phyloP scores from a whole-genome alignment of 1,140 invertebrate species.

The Drosophila repletoides region DNA sequence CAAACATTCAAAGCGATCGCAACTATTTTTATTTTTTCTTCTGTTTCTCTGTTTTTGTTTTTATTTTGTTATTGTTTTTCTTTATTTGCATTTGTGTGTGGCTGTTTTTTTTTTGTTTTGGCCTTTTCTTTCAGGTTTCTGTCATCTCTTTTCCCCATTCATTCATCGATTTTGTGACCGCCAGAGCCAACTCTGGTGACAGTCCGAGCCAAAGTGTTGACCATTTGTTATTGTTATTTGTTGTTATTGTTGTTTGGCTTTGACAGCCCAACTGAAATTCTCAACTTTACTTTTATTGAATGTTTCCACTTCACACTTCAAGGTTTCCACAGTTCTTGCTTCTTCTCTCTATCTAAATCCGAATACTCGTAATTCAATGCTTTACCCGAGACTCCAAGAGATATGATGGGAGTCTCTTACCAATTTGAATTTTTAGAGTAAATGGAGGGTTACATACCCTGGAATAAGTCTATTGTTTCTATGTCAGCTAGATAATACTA shows the following conservation, averaged over 20 bases:
- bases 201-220: conserved; percentile 21
- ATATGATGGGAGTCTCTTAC: no score
- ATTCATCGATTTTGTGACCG: conserved; percentile 38
- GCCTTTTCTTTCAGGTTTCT: background rate
- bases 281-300: background rate
- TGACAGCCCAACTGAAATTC: conserved; percentile 8
- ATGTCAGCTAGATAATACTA: no score
- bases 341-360: background rate
- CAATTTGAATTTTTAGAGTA: no score
- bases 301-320: no score
- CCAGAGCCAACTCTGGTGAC: conserved; percentile 27
- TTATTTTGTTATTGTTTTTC: conserved; percentile 8
- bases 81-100: conserved; percentile 6
- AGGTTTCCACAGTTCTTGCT: background rate
- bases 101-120: conserved; percentile 1
- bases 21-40: conserved; percentile 25
- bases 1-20: conserved; percentile 35
- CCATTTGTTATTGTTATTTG: conserved; percentile 18
- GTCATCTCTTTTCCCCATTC: conserved; percentile 37
- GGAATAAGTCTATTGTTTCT: no score
- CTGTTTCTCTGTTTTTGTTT: background rate
- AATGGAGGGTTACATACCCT: no score
- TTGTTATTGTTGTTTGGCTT: background rate
- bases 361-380: conserved; percentile 2
- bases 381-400: no score